Evolutionary conservation across 2,797 vertebrate species (phyloP), one percentile per base, ranked within the genome.

Genomic region (Benthosema pterotum): DNA sequence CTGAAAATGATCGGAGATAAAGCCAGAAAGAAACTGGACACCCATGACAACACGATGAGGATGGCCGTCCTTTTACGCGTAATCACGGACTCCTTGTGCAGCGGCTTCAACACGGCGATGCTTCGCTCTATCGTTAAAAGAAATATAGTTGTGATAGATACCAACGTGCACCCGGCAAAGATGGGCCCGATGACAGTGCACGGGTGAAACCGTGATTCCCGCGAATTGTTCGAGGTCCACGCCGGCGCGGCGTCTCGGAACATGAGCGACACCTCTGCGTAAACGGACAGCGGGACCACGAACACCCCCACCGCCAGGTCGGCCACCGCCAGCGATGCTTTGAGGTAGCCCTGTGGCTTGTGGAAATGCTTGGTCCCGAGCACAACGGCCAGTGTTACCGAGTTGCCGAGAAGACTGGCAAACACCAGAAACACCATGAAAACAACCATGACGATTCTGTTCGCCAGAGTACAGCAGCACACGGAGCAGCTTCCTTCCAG

Each of bases 141-240:
- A 56, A 94, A 94, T 8, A 94, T 93, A 11, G 93, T 94, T 0
- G 89, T 91, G 48, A 94, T 93, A 66, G 93, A 94, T 19, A 94
- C 93, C 14, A 94, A 70, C 1, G 92, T 94, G 83, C 93, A 94
- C 0, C 93, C 93, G 0, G 93, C 93, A 15, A 94, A 94, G 60
- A 94, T 77, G 1, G 92, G 92, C 0, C 92, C 94, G 0, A 94
- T 87, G 0, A 93, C 17, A 52, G 63, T 87, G 57, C 94, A 94
- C 0, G 93, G 93, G 74, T 93, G 93, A 77, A 93, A 90, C 57
- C 71, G 60, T 7, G 84, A 72, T 0, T 32, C 60, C 45, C 87
- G 86, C 0, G 91, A 93, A 80, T 87, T 90, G 49, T 75, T 76
- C 0, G 49, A 65, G 0, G 84, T 89, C 88, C 90, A 92, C 48